Evolutionary conservation across 2,113 vertebrate species (phyloP).

Genomic region (Nibea coibor): DNA sequence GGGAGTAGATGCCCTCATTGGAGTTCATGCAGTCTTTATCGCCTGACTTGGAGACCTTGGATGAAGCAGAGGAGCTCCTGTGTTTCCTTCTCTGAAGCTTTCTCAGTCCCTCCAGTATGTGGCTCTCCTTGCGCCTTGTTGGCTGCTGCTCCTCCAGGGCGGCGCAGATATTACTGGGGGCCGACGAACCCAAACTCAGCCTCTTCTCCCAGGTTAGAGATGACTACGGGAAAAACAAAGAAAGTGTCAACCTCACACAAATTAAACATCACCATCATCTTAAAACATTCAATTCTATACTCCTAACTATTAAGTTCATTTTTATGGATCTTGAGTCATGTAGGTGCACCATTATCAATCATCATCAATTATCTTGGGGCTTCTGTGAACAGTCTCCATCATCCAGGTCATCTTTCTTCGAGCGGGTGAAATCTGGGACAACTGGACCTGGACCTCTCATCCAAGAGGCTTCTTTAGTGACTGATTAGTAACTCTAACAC

Average conservation of each 20-base stretch:
- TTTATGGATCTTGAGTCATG: neutral
- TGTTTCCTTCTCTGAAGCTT: constrained; percentile 89
- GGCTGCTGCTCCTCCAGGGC: constrained; percentile 88
- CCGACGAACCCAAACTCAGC: constrained; percentile 88
- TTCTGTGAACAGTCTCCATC: too few relatives aligned
- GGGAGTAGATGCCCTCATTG: constrained; percentile 96
- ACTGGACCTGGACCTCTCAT: too few relatives aligned
- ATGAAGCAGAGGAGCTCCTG: constrained; percentile 85
- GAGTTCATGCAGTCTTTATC: constrained; percentile 97
- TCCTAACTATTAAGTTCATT: neutral
- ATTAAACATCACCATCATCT: neutral
- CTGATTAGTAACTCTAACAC: too few relatives aligned
- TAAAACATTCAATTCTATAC: neutral
- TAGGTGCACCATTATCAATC: neutral
- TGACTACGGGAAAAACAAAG: constrained; percentile 74
- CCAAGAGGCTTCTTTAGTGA: too few relatives aligned
- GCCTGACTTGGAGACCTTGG: constrained; percentile 88
- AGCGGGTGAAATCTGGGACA: too few relatives aligned
- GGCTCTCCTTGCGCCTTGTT: constrained; percentile 90
- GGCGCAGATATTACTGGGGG: constrained; percentile 88
- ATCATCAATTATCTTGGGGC: neutral
- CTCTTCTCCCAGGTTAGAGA: constrained; percentile 91
- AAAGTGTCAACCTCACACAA: constrained; percentile 11
- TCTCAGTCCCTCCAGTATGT: constrained; percentile 91
- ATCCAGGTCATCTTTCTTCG: too few relatives aligned